Conservation (phyloP, 1,140 invertebrate genomes). For the Nixonia krombeini region DNA sequence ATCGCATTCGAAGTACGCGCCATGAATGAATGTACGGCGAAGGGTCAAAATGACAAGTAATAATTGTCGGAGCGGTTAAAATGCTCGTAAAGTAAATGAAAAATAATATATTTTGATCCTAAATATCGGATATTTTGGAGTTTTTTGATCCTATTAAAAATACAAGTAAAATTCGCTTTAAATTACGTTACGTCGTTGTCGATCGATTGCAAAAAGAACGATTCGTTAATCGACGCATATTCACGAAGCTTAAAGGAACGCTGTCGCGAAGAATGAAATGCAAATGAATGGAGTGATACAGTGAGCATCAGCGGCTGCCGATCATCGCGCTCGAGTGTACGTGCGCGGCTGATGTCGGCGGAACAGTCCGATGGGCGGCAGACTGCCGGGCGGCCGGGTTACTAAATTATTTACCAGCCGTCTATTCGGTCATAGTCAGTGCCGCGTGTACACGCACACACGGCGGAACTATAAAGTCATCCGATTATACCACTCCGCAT, state of each 20-base stretch:
- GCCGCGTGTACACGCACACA: conserved; percentile 39
- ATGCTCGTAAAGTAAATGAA: no score
- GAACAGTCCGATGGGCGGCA: conserved; percentile 58
- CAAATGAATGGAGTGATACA: conserved; percentile 1
- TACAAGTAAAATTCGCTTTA: no score
- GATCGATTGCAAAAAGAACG: no score
- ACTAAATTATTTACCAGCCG: conserved; percentile 66
- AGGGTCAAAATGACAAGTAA: no score
- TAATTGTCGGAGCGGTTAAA: no score
- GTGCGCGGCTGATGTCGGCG: conserved; percentile 26
- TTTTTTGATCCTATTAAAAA: no score
- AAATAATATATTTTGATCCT: no score
- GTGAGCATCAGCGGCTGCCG: conserved; percentile 36
- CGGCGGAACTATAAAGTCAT: conserved; percentile 9
- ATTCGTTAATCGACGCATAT: background rate
- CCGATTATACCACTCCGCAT: conserved; percentile 15
- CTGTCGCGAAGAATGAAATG: background rate
- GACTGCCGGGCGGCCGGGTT: conserved; percentile 63
- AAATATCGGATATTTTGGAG: no score
- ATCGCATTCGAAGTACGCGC: no score
- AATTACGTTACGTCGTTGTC: no score
- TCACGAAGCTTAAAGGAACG: background rate
- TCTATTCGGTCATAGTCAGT: conserved; percentile 54
- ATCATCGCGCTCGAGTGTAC: conserved; percentile 25
- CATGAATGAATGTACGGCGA: no score